phyloP scores from a whole-genome alignment of 2,797 vertebrate species.

The Sylvia borin region DNA sequence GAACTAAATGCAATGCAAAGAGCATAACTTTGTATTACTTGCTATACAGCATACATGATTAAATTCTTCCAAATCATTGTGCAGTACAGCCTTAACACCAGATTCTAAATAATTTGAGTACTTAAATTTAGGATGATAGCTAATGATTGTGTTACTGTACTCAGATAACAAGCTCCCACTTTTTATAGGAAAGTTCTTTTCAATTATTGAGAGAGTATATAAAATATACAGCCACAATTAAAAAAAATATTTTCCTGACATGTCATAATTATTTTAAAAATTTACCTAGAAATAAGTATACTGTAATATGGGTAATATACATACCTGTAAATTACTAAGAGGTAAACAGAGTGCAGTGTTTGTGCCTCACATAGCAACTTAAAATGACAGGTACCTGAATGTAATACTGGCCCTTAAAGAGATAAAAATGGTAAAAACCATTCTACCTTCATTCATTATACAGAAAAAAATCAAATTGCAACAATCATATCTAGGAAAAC shows the following conservation, averaged over 20 bases:
- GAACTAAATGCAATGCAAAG: not conserved
- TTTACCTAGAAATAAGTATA: not conserved
- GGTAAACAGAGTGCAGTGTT: not conserved
- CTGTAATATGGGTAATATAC: not conserved
- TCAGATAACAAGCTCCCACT: not conserved
- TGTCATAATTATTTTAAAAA: not conserved
- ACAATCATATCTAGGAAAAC: not conserved
- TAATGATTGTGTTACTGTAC: not conserved
- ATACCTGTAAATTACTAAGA: not conserved
- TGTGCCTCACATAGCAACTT: not conserved
- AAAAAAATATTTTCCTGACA: not conserved
- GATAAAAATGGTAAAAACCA: not conserved
- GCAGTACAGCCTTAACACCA: not conserved
- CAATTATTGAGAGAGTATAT: not conserved
- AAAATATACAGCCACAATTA: not conserved
- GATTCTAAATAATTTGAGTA: not conserved
- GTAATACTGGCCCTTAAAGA: not conserved
- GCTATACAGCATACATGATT: not conserved
- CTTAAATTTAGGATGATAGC: not conserved
- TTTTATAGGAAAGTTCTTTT: not conserved
- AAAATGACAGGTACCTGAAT: not conserved
- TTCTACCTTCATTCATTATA: not conserved
- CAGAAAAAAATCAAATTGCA: not conserved
- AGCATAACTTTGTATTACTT: not conserved
- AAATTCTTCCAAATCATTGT: not conserved